Evolutionary conservation across 2,113 vertebrate species (phyloP).

Genomic region (Syngnathus typhle): DNA sequence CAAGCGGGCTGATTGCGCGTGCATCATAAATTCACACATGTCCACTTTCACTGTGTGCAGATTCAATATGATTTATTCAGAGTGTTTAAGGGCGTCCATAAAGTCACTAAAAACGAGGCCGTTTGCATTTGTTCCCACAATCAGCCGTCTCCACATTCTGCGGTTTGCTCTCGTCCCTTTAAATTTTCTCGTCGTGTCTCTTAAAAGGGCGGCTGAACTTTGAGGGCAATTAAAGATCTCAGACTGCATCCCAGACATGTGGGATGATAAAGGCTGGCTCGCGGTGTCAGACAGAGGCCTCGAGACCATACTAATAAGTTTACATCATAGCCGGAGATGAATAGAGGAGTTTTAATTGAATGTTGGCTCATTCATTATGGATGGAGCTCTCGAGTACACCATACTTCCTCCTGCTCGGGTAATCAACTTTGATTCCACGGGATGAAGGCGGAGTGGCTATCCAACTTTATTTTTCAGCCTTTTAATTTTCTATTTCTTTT

Average conservation of each 20-base stretch:
- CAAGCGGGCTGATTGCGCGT: neutral
- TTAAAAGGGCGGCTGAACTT: conserved; percentile 6
- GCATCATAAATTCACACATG: conserved; percentile 2
- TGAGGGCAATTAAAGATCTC: conserved; percentile 12
- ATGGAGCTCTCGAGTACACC: conserved; percentile 28
- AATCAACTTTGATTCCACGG: conserved; percentile 43
- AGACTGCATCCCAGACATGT: conserved; percentile 7
- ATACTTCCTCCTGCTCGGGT: conserved; percentile 42
- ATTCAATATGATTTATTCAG: conserved; percentile 50
- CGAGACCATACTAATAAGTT: conserved; percentile 34
- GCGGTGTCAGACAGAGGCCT: conserved; percentile 22
- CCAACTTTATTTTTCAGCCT: conserved; percentile 33
- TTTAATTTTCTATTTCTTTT: neutral
- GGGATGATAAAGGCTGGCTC: neutral
- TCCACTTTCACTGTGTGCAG: neutral
- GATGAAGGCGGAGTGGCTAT: conserved; percentile 37
- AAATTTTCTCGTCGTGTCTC: conserved; percentile 22
- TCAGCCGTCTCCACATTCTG: conserved; percentile 16
- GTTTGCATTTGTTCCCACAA: conserved; percentile 41
- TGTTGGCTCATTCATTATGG: conserved; percentile 52
- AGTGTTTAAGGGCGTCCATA: conserved; percentile 20
- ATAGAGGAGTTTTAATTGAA: conserved; percentile 56
- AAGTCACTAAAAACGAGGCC: conserved; percentile 23
- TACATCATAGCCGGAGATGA: conserved; percentile 44
- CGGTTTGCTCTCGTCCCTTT: conserved; percentile 18